Evolutionary conservation across 2,797 vertebrate genomes (phyloP), one percentile per base, ranked within the genome.

Genomic region (Pangasius sanitwongsei): DNA sequence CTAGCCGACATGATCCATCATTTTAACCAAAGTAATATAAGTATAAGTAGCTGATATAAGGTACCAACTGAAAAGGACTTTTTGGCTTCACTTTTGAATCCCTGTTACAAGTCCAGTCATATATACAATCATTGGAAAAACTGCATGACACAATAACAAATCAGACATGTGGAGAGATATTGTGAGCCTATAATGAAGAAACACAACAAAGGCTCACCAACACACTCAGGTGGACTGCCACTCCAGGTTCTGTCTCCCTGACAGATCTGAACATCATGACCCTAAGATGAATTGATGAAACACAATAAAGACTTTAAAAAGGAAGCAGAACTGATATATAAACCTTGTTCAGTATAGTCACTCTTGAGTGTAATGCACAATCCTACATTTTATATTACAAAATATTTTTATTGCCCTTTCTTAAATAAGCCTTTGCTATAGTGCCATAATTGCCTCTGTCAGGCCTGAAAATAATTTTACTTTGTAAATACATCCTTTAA

Each of bases 241-340:
- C 97, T 99, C 99, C 99, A 99, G 2, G 93, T 94, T 90, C 92
- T 91, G 74, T 98, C 96, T 91, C 94, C 96, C 91, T 97, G 97
- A 93, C 99, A 99, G 69, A 96, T 95, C 86, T 96, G 96, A 91
- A 98, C 93, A 37, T 94, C 89, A 91, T 96, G 94, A 88, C 97
- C 98, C 98, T 99, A 93, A 85, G 77, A 89, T 44, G n/a, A 57
- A 90, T 50, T 89, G 48, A 87, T 83, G 63, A 18, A 9, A 50
- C 12, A 12, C 83, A 85, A 55, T 55, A 18, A 48, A 31, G 37
- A 83, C 15, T 18, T 65, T 5, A 63, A 63, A 83, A 41, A 48
- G 25, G 20, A 12, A 5, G 57, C 11, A 63, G 57, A 41, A 23
- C 25, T 16, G 37, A 8, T 48, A 44, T 83, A 34, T 50, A 20